Percentiles rank a stretch among this genome's conserved stretches.
These are phyloP conservation scores for Morone saxatilis DNA, from an alignment of 2,113 vertebrate genomes.

Conservation along the genomic window DNA sequence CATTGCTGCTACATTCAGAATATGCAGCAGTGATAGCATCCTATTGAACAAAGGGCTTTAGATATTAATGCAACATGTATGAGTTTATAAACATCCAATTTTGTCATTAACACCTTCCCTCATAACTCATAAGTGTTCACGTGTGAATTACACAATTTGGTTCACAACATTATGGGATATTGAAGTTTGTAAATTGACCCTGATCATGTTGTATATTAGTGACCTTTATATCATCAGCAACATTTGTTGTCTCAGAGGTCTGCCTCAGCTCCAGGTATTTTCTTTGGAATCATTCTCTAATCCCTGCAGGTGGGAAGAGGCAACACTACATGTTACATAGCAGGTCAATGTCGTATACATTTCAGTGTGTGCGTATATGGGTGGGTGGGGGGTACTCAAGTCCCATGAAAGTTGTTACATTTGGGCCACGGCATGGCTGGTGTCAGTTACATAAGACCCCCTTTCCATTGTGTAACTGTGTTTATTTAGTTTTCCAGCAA, in stretches of 20 bases:
- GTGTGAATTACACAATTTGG: neutral
- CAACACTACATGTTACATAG: constrained; percentile 21
- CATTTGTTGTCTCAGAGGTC: neutral
- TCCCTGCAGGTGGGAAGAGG: constrained; percentile 26
- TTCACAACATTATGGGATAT: neutral
- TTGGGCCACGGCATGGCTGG: constrained; percentile 43
- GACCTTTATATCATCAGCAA: neutral
- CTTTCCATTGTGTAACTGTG: constrained; percentile 76
- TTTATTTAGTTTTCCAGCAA: constrained; percentile 77
- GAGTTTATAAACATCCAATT: neutral
- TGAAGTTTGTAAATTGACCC: neutral
- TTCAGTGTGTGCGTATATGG: neutral
- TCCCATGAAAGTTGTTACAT: constrained; percentile 60
- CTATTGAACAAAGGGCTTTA: neutral
- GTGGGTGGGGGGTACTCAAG: neutral
- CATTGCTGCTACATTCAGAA: neutral
- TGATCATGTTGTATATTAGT: neutral
- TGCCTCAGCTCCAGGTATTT: constrained; percentile 17
- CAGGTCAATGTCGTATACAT: constrained; percentile 20
- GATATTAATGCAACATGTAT: neutral
- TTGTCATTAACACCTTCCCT: neutral
- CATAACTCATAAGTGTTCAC: neutral
- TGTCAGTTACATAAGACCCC: constrained; percentile 69
- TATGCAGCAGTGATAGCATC: neutral
- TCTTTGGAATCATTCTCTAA: constrained; percentile 17